Evolutionary conservation across 2,113 vertebrate genomes (phyloP).

Genomic region (Microtus oregoni): DNA sequence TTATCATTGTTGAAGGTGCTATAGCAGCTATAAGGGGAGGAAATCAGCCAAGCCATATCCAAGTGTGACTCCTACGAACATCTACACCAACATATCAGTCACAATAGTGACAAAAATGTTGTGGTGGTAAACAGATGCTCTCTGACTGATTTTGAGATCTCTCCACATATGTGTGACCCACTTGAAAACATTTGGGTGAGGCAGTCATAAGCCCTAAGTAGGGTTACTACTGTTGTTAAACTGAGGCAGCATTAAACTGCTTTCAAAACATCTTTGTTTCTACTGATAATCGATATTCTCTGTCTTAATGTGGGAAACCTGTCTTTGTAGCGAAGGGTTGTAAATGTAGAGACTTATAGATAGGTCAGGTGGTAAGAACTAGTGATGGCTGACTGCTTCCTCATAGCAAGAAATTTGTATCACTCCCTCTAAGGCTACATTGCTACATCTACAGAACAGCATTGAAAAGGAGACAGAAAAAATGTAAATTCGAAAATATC

Average conservation of each 20-base stretch:
- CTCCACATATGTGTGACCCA: not conserved
- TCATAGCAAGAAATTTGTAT: not conserved
- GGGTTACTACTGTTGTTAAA: not conserved
- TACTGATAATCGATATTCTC: not conserved
- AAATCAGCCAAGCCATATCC: not conserved
- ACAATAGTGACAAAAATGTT: not conserved
- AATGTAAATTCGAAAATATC: not conserved
- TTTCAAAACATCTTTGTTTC: not conserved
- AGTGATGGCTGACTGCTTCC: not conserved
- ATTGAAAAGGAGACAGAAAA: not conserved
- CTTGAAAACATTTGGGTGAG: not conserved
- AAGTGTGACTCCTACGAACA: not conserved
- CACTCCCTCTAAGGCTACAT: not conserved
- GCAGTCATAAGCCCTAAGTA: not conserved
- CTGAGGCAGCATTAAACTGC: not conserved
- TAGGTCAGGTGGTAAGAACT: not conserved
- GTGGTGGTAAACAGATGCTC: not conserved
- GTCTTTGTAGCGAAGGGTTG: not conserved
- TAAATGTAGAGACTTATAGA: not conserved
- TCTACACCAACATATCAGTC: not conserved
- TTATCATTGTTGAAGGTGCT: not conserved
- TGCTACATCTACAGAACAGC: not conserved
- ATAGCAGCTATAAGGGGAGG: not conserved
- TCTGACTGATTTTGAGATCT: not conserved
- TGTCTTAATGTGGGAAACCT: not conserved